A percentile compares a stretch with the other conserved stretches of the same genome.
phyloP scores from a whole-genome alignment of 1,140 invertebrate species.

The Coenobita brevimanus region DNA sequence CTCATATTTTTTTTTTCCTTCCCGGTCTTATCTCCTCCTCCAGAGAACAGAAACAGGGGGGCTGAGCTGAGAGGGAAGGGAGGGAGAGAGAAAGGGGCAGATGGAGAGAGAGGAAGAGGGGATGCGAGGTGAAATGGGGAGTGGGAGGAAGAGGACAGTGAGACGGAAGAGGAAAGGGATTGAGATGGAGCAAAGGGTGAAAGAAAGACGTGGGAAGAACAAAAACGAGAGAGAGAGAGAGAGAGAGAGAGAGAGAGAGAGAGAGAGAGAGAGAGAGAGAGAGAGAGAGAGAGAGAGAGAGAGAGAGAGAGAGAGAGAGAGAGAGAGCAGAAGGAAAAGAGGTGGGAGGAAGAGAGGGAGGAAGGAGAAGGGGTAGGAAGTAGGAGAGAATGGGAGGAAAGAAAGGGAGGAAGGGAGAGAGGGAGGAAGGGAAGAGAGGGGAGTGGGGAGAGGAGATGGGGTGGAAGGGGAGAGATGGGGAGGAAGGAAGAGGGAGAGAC shows the following conservation, averaged over 20 bases:
- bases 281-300: constrained; percentile 1
- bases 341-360: neutral
- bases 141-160: neutral
- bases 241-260: too few relatives aligned
- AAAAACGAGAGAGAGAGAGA: too few relatives aligned
- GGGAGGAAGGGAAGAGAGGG: neutral
- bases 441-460: neutral
- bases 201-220: too few relatives aligned
- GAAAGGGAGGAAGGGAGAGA: neutral
- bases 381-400: neutral
- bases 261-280: neutral
- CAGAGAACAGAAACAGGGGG: too few relatives aligned
- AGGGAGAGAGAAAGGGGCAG: neutral
- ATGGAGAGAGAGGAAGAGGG: constrained; percentile 43
- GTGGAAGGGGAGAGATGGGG: neutral
- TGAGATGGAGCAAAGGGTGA: neutral
- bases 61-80: too few relatives aligned
- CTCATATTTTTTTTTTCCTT: too few relatives aligned
- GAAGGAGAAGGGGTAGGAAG: neutral
- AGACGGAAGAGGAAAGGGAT: neutral
- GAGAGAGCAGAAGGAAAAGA: neutral
- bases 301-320: neutral
- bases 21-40: too few relatives aligned
- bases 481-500: neutral
- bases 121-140: too few relatives aligned